Conservation (phyloP, 2,888 invertebrate genomes). For the Trachelus tabidus region DNA sequence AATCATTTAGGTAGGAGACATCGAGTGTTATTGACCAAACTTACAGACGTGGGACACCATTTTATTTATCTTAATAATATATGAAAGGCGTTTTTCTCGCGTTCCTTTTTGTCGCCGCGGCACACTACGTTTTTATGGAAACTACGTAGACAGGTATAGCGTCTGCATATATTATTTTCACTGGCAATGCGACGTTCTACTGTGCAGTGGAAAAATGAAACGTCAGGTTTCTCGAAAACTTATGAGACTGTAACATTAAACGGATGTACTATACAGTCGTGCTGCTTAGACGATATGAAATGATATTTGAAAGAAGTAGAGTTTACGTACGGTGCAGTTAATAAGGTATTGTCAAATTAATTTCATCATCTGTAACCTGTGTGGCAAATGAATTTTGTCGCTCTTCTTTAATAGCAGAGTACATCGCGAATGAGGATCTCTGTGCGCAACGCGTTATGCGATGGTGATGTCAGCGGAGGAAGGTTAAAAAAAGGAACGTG, state of each 20-base stretch:
- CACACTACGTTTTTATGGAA: not conserved
- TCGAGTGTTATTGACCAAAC: not conserved
- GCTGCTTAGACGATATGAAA: not conserved
- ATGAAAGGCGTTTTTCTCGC: not conserved
- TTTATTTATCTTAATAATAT: not conserved
- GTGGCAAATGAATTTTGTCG: not conserved
- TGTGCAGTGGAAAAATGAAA: not conserved
- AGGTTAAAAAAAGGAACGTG: not conserved
- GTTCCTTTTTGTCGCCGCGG: not conserved
- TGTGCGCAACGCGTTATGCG: not conserved
- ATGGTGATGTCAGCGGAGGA: not conserved
- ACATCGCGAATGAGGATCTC: not conserved
- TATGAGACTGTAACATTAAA: not conserved
- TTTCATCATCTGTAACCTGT: no score
- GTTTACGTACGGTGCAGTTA: no score
- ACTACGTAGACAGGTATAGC: not conserved
- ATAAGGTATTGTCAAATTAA: no score
- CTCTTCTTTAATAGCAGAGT: not conserved
- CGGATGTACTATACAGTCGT: not conserved
- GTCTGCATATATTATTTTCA: not conserved
- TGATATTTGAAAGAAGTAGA: no score
- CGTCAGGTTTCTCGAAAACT: not conserved
- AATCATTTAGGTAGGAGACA: not conserved
- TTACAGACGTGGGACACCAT: not conserved
- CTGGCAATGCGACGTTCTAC: not conserved